A percentile compares a stretch with the other conserved stretches of the same genome.
Conservation (phyloP, 2,797 vertebrate genomes). For the Botia kubotai region DNA sequence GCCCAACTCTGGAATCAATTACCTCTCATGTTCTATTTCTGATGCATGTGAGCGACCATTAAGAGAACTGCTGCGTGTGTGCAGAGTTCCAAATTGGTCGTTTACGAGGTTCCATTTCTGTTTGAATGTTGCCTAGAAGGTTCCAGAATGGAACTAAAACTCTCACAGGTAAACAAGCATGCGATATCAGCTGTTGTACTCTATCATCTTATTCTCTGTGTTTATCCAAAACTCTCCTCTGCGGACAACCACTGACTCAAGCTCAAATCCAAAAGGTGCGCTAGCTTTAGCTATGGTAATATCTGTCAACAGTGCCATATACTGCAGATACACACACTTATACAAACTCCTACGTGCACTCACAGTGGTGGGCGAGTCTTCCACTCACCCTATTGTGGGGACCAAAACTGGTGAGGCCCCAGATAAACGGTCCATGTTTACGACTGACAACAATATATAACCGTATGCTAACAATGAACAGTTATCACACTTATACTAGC, state of each 20-base stretch:
- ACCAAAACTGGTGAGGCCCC: neutral
- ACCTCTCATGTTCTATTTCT: neutral
- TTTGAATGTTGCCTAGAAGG: neutral
- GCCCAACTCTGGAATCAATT: too few relatives aligned
- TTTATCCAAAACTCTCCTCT: constrained; percentile 17
- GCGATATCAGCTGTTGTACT: constrained; percentile 13
- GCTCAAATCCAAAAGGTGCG: neutral
- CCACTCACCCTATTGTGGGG: neutral
- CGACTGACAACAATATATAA: too few relatives aligned
- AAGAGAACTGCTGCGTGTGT: neutral
- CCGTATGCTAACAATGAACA: too few relatives aligned
- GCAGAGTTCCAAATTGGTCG: neutral
- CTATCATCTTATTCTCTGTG: constrained; percentile 7
- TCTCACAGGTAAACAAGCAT: neutral
- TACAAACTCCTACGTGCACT: neutral
- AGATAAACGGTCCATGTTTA: too few relatives aligned
- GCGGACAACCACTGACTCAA: neutral
- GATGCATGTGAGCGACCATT: neutral
- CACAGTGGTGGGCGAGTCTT: neutral
- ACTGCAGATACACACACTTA: neutral
- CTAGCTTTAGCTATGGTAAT: constrained; percentile 12
- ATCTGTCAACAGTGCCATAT: neutral
- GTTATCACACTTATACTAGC: too few relatives aligned
- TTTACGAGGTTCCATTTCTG: neutral
- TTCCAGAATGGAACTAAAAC: neutral